These are phyloP conservation scores for Pseudomyrmex concolor DNA, from an alignment of 1,140 invertebrate species.

Conservation along the genomic window DNA sequence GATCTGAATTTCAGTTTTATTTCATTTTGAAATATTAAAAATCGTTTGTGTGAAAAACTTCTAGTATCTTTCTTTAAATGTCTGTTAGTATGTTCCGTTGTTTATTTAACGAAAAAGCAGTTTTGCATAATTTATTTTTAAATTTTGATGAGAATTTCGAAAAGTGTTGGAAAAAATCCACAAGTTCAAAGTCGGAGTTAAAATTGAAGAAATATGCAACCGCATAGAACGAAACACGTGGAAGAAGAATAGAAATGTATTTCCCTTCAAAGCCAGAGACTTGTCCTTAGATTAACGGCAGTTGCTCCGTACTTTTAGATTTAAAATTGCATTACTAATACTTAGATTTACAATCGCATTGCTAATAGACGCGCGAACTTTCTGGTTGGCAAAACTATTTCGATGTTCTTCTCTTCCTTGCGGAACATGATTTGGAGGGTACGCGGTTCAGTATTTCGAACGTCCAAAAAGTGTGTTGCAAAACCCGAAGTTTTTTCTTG, in stretches of 20 bases:
- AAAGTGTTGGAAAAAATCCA: no score
- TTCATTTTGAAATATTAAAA: no score
- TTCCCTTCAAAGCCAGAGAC: neutral
- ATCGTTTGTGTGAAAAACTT: no score
- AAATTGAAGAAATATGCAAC: no score
- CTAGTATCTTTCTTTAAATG: no score
- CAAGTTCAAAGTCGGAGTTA: no score
- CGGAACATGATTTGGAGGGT: neutral
- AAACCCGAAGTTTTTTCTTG: constrained; percentile 27
- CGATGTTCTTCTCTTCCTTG: neutral
- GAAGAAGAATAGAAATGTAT: neutral
- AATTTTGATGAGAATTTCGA: no score
- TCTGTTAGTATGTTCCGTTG: no score
- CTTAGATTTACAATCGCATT: neutral
- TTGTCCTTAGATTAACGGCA: constrained; percentile 2
- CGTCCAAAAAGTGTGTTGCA: neutral
- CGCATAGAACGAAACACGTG: neutral
- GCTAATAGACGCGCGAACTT: neutral
- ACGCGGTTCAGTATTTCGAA: constrained; percentile 3
- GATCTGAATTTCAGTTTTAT: no score
- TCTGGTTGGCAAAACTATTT: neutral
- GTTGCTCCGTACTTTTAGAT: constrained; percentile 20
- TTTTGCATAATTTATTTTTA: no score
- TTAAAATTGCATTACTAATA: neutral
- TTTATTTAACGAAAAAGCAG: no score